Conservation (phyloP, 2,888 invertebrate species). For the Meandrusa payeni region DNA sequence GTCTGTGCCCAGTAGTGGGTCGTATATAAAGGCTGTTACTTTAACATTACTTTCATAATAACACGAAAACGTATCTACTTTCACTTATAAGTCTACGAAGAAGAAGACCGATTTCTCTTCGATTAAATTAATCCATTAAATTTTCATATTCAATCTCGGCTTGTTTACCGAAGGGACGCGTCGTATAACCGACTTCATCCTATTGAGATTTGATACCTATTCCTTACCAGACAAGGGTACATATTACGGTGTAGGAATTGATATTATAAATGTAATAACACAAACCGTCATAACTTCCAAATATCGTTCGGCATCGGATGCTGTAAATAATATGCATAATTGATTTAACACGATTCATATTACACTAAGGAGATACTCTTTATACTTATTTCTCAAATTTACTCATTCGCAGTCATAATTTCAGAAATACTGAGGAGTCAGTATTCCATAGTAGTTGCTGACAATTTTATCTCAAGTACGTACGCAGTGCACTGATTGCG, state of each 20-base stretch:
- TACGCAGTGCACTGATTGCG: too few relatives aligned
- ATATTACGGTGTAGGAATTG: slow-evolving; percentile 14
- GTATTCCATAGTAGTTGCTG: too few relatives aligned
- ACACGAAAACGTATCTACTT: too few relatives aligned
- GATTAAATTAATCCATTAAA: slow-evolving; percentile 88
- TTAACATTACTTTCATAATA: too few relatives aligned
- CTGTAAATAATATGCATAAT: slow-evolving; percentile 28
- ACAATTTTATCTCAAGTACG: too few relatives aligned
- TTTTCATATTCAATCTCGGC: slow-evolving; percentile 90
- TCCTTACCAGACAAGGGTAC: slow-evolving; percentile 17
- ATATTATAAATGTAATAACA: slow-evolving; percentile 30
- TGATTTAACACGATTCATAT: slow-evolving; percentile 23
- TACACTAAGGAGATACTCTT: neutral
- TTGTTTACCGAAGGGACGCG: slow-evolving; percentile 82
- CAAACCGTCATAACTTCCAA: slow-evolving; percentile 29
- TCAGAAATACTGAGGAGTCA: too few relatives aligned
- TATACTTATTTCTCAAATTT: too few relatives aligned
- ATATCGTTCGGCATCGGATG: slow-evolving; percentile 25
- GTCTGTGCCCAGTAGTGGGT: too few relatives aligned
- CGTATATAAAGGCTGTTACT: too few relatives aligned
- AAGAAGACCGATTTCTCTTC: slow-evolving; percentile 66
- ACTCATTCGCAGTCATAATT: too few relatives aligned
- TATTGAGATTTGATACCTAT: slow-evolving; percentile 27
- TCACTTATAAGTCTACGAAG: slow-evolving; percentile 49
- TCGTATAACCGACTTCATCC: slow-evolving; percentile 38